Conservation (phyloP, 2,113 vertebrate genomes). For the Copsychus sechellarum region DNA sequence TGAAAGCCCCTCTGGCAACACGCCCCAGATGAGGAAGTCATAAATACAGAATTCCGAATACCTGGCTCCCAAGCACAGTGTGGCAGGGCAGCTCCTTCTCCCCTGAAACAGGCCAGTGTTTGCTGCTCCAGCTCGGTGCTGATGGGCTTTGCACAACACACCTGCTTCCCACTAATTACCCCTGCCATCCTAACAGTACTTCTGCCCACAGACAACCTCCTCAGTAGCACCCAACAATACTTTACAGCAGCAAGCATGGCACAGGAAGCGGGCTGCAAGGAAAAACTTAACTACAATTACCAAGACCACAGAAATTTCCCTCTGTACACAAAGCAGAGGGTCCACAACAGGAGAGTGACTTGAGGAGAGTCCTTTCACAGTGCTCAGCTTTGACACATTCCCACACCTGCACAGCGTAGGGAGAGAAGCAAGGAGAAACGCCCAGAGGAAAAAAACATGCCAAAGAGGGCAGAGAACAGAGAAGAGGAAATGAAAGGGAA, state of each 20-base stretch:
- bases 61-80: neutral
- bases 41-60: slow-evolving; percentile 29
- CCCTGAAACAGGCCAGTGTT: neutral
- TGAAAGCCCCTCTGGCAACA: slow-evolving; percentile 46
- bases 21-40: slow-evolving; percentile 37
- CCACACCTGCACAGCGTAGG: neutral
- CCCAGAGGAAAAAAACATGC: neutral
- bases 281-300: neutral
- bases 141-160: neutral
- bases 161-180: slow-evolving; percentile 8
- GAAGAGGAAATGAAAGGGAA: slow-evolving; percentile 38
- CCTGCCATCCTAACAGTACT: neutral
- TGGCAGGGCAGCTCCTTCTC: neutral
- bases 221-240: neutral
- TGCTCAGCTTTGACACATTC: neutral
- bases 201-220: neutral
- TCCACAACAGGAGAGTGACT: neutral
- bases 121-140: neutral
- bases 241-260: neutral
- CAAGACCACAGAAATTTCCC: neutral
- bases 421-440: neutral
- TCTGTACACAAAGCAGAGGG: neutral
- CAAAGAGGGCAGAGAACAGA: neutral
- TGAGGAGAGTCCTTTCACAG: neutral
- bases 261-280: neutral